Evolutionary conservation across 2,888 invertebrate species (phyloP), one percentile per base, ranked within the genome.

Genomic region (Eilema griseolum): DNA sequence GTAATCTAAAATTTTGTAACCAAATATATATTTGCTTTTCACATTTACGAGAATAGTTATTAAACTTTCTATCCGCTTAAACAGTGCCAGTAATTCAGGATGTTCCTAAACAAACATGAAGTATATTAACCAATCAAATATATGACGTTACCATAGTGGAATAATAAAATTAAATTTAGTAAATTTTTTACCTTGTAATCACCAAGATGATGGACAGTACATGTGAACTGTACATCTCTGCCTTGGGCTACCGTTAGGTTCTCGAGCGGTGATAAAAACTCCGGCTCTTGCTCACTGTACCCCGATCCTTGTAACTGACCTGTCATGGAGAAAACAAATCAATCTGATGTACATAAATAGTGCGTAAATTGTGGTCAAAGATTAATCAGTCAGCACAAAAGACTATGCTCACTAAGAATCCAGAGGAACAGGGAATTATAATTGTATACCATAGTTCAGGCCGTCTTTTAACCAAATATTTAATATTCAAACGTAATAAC

Each of bases 181-280:
- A 12, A 33, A 0, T 37, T 11, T 46, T 66, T 83, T 92, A 95
- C 98, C 97, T 98, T 97, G 93, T 98, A 98, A 83, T 96, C 95
- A 71, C 97, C 97, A 82, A 98, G 96, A 93, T 98, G 97, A 92
- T 98, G 98, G 86, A 98, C 98, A 82, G 98, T 97, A 91, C 98
- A 98, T 70, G 98, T 98, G 93, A 98, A 98, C 88, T 97, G 97
- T 69, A 98, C 97, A 93, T 98, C 98, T 75, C 98, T 96, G 74
- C 98, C 98, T 92, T 98, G 98, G 64, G 97, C 97, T 71, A 98
- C 97, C 52, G 98, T 98, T 84, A 97, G 96, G 91, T 98, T 98
- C 88, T 98, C 97, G 85, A 98, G 94, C 60, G 97, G 97, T 64
- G 97, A 97, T 83, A 98, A 96, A 92, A 98, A 98, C 91, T 97